Evolutionary conservation across 2,113 vertebrate species (phyloP), one percentile per base, ranked within the genome.

Genomic region (Carassius gibelio): DNA sequence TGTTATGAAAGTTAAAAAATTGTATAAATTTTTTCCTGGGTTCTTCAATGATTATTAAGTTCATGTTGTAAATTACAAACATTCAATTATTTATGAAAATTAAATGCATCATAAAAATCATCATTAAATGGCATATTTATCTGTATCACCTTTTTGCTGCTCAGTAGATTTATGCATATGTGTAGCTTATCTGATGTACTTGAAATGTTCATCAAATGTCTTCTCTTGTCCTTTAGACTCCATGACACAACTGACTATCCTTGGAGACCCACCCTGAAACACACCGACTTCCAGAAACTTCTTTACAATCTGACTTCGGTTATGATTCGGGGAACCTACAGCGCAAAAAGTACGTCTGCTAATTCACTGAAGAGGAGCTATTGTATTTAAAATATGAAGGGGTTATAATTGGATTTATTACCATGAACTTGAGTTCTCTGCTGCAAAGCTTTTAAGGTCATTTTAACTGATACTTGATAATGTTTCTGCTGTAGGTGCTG

Each of bases 291-390:
- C 94, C 98, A 98, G 94, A 98, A 97, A 85, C 96, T 99, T 88
- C 95, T 99, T 5, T 94, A 96, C 87, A 99, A 99, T 77, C 94
- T 99, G 91, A 99, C 98, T 0, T 92, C 96, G 79, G 91, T 99
- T 89, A 99, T 97, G 92, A 98, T 99, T 91, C 96, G 98, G 0
- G 98, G 98, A 52, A 99, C 97, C 0, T 99, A 99, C 90, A 99
- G 96, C 2, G 96, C 98, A 85, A 96, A 91, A 91, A 99, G 98
- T 99, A 93, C 88, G 96, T 91, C 0, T 59, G 5, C 11, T 38
- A 42, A 21, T 72, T 52, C 15, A 19, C 14, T 66, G 3, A 26
- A 19, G 48, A 8, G 42, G 10, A 57, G 15, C 19, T 13, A 8
- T 23, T 9, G 69, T 62, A 48, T 82, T 77, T 5, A 59, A 36